Evolutionary conservation across 2,797 vertebrate species (phyloP).

Genomic region (Acanthornis magna): DNA sequence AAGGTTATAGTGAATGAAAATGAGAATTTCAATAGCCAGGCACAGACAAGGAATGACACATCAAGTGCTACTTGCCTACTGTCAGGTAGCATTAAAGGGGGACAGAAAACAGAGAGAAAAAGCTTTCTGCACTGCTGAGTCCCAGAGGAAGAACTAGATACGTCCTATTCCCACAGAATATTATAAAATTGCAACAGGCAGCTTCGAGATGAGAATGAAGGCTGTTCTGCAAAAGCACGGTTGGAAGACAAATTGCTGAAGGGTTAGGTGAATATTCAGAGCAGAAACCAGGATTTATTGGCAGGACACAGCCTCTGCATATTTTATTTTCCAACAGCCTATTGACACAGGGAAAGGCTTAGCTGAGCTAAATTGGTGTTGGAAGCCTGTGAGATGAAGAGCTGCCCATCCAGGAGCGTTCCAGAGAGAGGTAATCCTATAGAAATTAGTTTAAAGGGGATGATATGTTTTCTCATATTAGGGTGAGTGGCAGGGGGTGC

Average conservation of each 20-base stretch:
- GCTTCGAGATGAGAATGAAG: neutral
- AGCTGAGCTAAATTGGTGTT: neutral
- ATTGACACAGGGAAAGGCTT: neutral
- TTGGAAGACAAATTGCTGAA: neutral
- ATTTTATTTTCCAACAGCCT: neutral
- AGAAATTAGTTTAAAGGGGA: neutral
- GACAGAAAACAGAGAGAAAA: neutral
- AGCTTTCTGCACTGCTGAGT: neutral
- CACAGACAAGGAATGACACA: neutral
- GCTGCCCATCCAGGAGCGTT: neutral
- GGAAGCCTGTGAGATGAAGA: neutral
- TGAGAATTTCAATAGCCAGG: neutral
- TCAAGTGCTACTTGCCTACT: neutral
- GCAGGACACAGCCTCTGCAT: neutral
- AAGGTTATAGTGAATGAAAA: neutral
- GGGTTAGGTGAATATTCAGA: neutral
- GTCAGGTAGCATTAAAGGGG: neutral
- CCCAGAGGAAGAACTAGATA: neutral
- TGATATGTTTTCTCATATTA: accelerated
- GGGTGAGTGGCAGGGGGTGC: accelerated
- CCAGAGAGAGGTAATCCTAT: neutral
- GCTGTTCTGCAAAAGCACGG: neutral
- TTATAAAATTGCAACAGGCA: neutral
- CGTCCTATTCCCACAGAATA: neutral
- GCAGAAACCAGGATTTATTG: slow-evolving; percentile 1